Base-by-base conservation (phyloP, 2,797 vertebrate genomes). In the Tenualosa thibaudeaui region DNA sequence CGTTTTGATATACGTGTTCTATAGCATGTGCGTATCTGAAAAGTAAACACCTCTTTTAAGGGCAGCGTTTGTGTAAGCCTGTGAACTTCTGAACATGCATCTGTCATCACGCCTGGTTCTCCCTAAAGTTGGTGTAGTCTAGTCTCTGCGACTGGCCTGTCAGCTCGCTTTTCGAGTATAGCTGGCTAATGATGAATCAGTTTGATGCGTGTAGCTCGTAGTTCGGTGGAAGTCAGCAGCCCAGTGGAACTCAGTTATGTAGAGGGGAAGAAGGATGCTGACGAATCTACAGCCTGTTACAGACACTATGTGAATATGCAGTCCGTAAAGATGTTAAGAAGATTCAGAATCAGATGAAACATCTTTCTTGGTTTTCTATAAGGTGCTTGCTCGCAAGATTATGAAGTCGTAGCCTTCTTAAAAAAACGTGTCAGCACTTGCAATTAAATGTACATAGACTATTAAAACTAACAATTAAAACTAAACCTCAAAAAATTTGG, bases 21-120 rank as follows among this genome's bases (percentile, higher is more conserved):
- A 17, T 37, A 5, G 65, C 31, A 8, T 78, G 37, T 78, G 71
- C 37, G 40, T 22, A 4, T 46, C 37, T 7, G 37, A 43, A 78
- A 46, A 78, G 71, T 78, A 46, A 78, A 78, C 40, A 78, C 71
- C 40, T 78, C 40, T 78, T 71, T 78, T 8, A 78, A 22, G 37
- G 43, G 2, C 15, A 78, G 37, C 6, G 26, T 78, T 46, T n/a
- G 8, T 43, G 17, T 19, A 7, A 22, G 71, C 40, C 37, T 22
- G 15, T 71, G 15, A 78, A 78, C 37, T 78, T 78, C 40, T 46
- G 6, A 78, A 43, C 37, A 78, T 43, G 4, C 68, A 75, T 8
- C 37, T 5, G 40, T 37, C 8, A 9, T 37, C 31, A 40, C 19
- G 71, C 2, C 43, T n/a, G 71, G 68, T 75, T 5, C 1, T 75